Evolutionary conservation across 64 coral and sea anemone genomes (phyloP).

Genomic region (Anthopleura sola): DNA sequence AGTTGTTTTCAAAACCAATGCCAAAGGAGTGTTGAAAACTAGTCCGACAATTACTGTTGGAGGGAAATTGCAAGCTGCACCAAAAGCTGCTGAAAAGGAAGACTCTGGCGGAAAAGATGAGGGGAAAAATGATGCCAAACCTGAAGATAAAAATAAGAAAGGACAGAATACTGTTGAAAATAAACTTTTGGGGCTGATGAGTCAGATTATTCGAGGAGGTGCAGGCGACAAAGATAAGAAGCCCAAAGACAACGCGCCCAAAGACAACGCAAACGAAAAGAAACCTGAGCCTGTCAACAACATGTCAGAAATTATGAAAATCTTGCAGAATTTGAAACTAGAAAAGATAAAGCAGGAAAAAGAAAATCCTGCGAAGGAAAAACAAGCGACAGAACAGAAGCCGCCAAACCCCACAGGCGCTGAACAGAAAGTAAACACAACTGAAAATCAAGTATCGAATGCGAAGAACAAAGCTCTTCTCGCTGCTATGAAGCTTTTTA

Average conservation of each 20-base stretch:
- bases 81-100: background rate
- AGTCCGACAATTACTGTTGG: background rate
- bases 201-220: background rate
- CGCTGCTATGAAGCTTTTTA: background rate
- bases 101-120: background rate
- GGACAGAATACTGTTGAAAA: background rate
- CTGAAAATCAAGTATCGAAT: background rate
- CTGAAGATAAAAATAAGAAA: background rate
- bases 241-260: background rate
- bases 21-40: background rate
- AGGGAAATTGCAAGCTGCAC: background rate
- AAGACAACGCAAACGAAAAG: background rate
- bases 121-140: background rate
- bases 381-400: background rate
- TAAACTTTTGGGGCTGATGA: background rate
- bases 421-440: background rate
- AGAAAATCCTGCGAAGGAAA: background rate
- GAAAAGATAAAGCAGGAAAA: background rate
- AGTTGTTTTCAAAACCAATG: background rate
- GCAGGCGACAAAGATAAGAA: background rate
- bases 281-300: background rate
- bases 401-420: background rate
- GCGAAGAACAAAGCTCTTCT: background rate
- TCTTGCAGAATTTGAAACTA: slow-evolving; percentile 10
- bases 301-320: background rate